Conservation (phyloP, 2,888 invertebrate genomes). For the Chloroclystis v-ata region DNA sequence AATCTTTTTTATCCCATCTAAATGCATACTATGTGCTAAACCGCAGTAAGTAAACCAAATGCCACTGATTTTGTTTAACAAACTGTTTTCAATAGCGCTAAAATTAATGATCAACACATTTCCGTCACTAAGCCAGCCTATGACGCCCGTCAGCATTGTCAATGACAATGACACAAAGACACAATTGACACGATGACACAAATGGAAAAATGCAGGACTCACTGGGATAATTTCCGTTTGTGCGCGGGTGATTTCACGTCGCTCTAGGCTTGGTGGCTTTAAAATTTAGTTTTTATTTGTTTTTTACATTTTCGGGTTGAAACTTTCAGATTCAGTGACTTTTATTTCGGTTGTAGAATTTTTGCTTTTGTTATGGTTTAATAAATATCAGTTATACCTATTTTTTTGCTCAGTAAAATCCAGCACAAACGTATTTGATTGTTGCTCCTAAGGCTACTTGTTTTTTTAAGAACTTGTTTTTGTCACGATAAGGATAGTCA, state of each 20-base stretch:
- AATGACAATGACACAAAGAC: constrained; percentile 17
- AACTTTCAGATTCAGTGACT: background rate
- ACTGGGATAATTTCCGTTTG: constrained; percentile 57
- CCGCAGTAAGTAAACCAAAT: no score
- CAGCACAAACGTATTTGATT: no score
- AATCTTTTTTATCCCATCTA: no score
- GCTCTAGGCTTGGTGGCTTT: background rate
- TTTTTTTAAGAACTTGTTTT: no score
- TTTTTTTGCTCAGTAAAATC: no score
- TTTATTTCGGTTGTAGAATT: background rate
- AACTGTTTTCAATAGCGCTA: no score
- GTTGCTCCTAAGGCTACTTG: no score
- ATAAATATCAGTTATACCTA: background rate
- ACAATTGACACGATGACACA: constrained; percentile 35
- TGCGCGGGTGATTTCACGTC: constrained; percentile 1
- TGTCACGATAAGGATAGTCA: no score
- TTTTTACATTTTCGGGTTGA: background rate
- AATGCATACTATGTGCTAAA: no score
- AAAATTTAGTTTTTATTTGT: constrained; percentile 1
- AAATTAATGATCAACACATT: background rate
- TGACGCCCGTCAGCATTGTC: constrained; percentile 11
- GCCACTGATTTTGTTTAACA: no score
- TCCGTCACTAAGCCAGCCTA: constrained; percentile 9
- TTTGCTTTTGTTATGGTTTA: background rate
- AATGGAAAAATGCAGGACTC: constrained; percentile 56